phyloP scores from a whole-genome alignment of 2,113 vertebrate species.

The Marmota monax region DNA sequence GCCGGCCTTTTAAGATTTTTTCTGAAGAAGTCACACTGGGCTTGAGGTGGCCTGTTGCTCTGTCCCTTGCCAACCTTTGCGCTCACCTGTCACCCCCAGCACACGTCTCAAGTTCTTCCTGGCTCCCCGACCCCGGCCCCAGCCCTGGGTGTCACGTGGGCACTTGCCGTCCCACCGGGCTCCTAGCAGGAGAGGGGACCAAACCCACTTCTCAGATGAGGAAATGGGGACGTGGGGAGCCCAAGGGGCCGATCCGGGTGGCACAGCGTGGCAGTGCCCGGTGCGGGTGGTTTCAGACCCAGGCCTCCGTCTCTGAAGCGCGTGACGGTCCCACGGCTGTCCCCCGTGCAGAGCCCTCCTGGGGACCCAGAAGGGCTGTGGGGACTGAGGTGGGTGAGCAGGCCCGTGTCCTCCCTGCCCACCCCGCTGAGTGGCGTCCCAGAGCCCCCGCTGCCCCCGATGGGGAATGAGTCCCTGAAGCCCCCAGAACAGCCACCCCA shows the following conservation, averaged over 20 bases:
- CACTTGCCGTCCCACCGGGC: too few relatives aligned
- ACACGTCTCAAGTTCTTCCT: not conserved
- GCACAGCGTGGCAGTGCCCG: not conserved
- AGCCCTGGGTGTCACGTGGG: too few relatives aligned
- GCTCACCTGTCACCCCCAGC: fast-evolving
- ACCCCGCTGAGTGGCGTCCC: fast-evolving
- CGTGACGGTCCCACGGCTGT: not conserved
- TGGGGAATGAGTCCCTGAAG: not conserved
- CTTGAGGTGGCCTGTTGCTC: not conserved
- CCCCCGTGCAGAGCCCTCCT: not conserved
- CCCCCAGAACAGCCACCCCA: not conserved
- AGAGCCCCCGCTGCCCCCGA: fast-evolving
- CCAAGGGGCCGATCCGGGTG: not conserved
- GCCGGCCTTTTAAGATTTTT: not conserved
- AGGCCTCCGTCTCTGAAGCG: not conserved
- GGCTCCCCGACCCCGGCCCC: fast-evolving
- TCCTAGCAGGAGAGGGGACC: not conserved
- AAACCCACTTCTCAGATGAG: not conserved
- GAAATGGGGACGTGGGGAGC: not conserved
- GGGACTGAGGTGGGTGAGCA: not conserved
- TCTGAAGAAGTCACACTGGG: fast-evolving
- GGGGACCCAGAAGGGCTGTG: fast-evolving
- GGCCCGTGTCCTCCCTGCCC: fast-evolving
- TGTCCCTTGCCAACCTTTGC: not conserved
- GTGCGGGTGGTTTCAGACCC: not conserved